phyloP scores from a whole-genome alignment of 23 tunicate genomes.

The Styela plicata region DNA sequence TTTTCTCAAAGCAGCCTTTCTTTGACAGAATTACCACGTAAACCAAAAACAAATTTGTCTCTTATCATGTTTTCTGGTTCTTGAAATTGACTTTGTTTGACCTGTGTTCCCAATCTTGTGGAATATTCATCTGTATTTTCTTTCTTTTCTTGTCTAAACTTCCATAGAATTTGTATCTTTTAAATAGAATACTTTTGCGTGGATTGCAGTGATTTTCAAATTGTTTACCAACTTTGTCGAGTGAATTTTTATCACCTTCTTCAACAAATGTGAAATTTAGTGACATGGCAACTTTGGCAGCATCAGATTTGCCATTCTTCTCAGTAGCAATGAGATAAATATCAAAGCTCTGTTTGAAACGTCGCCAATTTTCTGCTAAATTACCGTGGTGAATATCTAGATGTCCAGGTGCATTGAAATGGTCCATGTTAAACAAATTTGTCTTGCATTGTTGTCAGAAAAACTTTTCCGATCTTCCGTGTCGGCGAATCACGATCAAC shows the following conservation, averaged over 20 bases:
- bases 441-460: too few species aligned
- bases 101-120: not conserved
- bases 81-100: not conserved
- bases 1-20: not conserved
- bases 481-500: too few species aligned
- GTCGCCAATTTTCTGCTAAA: not conserved
- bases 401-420: too few species aligned
- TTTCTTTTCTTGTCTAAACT: not conserved
- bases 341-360: not conserved
- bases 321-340: not conserved
- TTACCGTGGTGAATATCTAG: too few species aligned
- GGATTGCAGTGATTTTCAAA: not conserved
- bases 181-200: not conserved
- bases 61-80: not conserved
- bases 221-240: not conserved
- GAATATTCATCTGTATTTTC: not conserved
- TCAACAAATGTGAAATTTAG: not conserved
- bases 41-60: not conserved
- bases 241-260: not conserved
- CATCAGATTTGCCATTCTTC: not conserved
- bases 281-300: not conserved
- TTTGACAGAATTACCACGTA: not conserved
- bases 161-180: not conserved
- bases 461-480: too few species aligned
- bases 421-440: too few species aligned